Conservation (phyloP, 2,888 invertebrate species). For the Pedicia rivosa region DNA sequence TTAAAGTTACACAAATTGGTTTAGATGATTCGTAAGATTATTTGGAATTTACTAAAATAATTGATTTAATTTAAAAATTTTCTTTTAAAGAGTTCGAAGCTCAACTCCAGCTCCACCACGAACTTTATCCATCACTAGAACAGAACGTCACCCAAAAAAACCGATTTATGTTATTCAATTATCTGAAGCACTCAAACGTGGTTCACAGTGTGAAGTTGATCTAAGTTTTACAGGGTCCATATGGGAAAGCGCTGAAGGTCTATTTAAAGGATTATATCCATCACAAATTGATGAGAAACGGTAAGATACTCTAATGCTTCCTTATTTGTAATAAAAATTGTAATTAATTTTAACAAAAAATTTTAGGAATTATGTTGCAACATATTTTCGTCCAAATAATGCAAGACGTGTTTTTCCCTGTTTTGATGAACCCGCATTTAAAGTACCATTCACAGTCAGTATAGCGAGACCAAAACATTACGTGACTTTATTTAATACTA, state of each 20-base stretch:
- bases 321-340: not conserved
- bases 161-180: conserved; percentile 43
- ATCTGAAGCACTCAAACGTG: conserved; percentile 37
- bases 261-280: conserved; percentile 51
- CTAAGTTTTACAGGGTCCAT: conserved; percentile 50
- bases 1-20: conserved; percentile 26
- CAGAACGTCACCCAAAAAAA: conserved; percentile 41
- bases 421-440: conserved; percentile 63
- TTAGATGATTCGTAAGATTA: conserved; percentile 19
- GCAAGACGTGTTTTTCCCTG: conserved; percentile 67
- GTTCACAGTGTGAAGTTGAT: conserved; percentile 41
- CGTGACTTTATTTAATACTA: conserved; percentile 46
- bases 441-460: conserved; percentile 53
- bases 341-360: no score
- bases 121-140: conserved; percentile 22
- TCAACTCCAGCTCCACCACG: conserved; percentile 17
- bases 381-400: conserved; percentile 53
- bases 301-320: no score
- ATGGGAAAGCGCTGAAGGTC: conserved; percentile 45
- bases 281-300: conserved; percentile 25
- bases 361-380: conserved; percentile 47
- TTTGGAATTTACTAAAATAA: not conserved
- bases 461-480: conserved; percentile 39
- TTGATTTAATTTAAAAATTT: not conserved
- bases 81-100: conserved; percentile 10